These are phyloP conservation scores for Geococcyx californianus DNA, from an alignment of 2,113 vertebrate species.

Conservation along the genomic window DNA sequence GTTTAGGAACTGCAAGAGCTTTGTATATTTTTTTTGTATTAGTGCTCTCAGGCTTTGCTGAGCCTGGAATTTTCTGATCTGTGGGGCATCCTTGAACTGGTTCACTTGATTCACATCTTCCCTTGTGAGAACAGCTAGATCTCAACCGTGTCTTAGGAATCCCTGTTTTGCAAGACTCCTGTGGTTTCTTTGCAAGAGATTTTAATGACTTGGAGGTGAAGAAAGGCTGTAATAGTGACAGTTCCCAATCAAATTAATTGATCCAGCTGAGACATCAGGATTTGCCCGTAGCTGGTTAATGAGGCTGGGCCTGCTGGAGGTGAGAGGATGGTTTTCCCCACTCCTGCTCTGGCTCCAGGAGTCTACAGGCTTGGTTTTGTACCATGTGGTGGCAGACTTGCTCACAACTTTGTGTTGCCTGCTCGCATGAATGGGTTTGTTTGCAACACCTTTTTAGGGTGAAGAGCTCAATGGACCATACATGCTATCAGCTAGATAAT, in stretches of 20 bases:
- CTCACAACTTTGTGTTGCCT: not conserved
- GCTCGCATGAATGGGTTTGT: not conserved
- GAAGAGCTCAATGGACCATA: not conserved
- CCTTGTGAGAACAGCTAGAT: not conserved
- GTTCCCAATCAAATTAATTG: not conserved
- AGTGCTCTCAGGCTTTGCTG: not conserved
- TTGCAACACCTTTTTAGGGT: not conserved
- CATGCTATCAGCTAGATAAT: not conserved
- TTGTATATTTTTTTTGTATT: not conserved
- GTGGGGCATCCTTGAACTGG: not conserved
- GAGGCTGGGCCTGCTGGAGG: not conserved
- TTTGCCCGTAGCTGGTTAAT: not conserved
- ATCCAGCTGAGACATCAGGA: not conserved
- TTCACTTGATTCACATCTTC: not conserved
- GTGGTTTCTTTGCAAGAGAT: not conserved
- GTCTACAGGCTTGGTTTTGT: not conserved
- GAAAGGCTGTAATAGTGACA: not conserved
- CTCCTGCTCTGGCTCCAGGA: not conserved
- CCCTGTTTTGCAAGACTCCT: not conserved
- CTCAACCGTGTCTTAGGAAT: not conserved
- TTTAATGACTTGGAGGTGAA: not conserved
- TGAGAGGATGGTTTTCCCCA: not conserved
- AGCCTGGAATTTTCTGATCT: not conserved
- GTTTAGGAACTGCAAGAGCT: not conserved
- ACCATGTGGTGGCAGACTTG: constrained; percentile 37